These are phyloP conservation scores for Chirona hameri DNA, from an alignment of 2,888 invertebrate species.

Conservation along the genomic window DNA sequence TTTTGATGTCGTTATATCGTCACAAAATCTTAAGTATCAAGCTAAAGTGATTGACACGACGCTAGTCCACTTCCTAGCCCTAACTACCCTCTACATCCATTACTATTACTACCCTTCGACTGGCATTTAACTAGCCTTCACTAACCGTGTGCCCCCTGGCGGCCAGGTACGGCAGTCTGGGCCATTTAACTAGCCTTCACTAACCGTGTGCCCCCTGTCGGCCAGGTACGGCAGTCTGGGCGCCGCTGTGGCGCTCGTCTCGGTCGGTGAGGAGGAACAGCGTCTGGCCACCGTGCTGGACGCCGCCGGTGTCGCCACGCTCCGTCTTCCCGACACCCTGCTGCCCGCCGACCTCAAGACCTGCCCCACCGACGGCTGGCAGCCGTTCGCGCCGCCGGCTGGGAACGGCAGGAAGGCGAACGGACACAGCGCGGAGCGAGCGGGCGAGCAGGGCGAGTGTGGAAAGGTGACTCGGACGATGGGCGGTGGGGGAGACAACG, in stretches of 20 bases:
- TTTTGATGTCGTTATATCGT: no score
- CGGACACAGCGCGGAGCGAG: not conserved
- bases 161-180: conserved; percentile 75
- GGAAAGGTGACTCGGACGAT: not conserved
- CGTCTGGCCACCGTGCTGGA: not conserved
- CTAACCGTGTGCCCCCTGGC: no score
- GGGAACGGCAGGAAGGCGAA: not conserved
- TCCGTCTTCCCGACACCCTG: not conserved
- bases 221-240: conserved; percentile 79
- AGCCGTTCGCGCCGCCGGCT: not conserved
- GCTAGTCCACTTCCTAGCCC: no score
- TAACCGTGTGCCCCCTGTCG: no score
- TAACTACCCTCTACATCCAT: no score
- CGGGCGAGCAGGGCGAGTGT: not conserved
- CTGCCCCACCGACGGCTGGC: not conserved
- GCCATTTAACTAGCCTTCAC: no score
- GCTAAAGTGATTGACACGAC: no score
- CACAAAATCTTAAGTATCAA: no score
- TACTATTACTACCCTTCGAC: no score
- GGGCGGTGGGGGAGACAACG: not conserved
- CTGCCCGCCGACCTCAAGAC: not conserved
- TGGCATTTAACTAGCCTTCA: no score
- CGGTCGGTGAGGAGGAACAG: conserved; percentile 58
- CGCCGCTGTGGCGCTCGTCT: conserved; percentile 68
- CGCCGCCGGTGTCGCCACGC: not conserved